A percentile compares a stretch with the other conserved stretches of the same genome.
Evolutionary conservation across 2,888 invertebrate species (phyloP).

Genomic region (Melipona beecheii): DNA sequence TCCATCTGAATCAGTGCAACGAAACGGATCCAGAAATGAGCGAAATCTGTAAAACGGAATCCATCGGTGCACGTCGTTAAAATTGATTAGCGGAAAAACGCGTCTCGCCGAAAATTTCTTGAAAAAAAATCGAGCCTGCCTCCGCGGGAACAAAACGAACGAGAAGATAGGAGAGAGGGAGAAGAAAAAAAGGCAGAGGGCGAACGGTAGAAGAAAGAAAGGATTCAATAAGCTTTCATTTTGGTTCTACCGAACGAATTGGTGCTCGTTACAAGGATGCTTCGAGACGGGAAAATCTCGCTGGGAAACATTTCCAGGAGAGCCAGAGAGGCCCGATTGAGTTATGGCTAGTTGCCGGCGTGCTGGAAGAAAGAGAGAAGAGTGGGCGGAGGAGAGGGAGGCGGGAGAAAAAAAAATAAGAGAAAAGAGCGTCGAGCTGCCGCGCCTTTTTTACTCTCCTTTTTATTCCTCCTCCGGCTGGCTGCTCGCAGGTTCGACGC

Average conservation of each 20-base stretch:
- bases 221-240: conserved; percentile 49
- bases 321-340: conserved; percentile 40
- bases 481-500: not conserved
- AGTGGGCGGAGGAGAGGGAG: too few species aligned
- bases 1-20: too few species aligned
- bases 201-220: not conserved
- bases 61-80: not conserved
- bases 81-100: conserved; percentile 4
- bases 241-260: conserved; percentile 34
- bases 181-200: not conserved
- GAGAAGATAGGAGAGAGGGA: not conserved
- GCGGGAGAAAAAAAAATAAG: not conserved
- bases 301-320: conserved; percentile 44
- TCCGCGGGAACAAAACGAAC: not conserved
- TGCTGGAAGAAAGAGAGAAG: not conserved
- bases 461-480: not conserved
- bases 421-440: not conserved
- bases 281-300: conserved; percentile 45
- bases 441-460: not conserved
- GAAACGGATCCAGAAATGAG: not conserved
- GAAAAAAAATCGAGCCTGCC: conserved; percentile 7
- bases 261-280: conserved; percentile 41
- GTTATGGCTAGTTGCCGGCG: conserved; percentile 55
- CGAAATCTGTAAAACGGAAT: not conserved
- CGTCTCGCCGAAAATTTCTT: not conserved